Evolutionary conservation across 2,797 vertebrate genomes (phyloP), one percentile per base, ranked within the genome.

Genomic region (Pterois miles): DNA sequence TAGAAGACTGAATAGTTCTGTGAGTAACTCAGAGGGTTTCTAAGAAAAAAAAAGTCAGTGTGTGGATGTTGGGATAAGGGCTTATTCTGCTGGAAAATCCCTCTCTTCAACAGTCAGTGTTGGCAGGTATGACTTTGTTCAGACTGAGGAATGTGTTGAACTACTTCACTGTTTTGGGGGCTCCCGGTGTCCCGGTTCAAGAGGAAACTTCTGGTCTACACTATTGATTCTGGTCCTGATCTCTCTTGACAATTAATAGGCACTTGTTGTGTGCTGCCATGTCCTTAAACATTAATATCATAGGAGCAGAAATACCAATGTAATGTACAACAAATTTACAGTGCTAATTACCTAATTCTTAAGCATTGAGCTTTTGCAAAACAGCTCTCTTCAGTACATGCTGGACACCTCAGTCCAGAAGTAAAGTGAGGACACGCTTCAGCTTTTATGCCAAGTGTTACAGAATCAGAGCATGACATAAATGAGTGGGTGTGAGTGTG

Each of bases 41-140:
- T 48, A 34, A 64, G 52, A 65, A 33, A 11, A 65, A 33, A 74
- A 78, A 78, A 29, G 52, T 40, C 58, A 40, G 73, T 64, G 71
- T 71, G 58, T 23, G 25, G 7, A 27, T 84, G 80, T 72, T 81
- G 63, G 81, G 74, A 81, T 66, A 71, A 86, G 56, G 54, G 74
- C 65, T 84, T 78, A 71, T 83, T 88, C 79, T 76, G 52, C 66
- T 81, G 74, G 80, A 86, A 91, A 87, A 77, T 66, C 84, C 81
- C 73, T 76, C 59, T 70, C 57, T 79, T 88, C 77, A 85, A 74
- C 66, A 69, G 74, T 83, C 75, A 54, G 4, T 79, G 74, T 84
- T 91, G 85, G 86, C 88, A 91, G 87, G 87, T 88, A 76, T 65
- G 78, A 70, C 84, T 86, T 71, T 85, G 76, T 76, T 75, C 62